phyloP scores from a whole-genome alignment of 1,140 invertebrate genomes.

The Ladona fulva region DNA sequence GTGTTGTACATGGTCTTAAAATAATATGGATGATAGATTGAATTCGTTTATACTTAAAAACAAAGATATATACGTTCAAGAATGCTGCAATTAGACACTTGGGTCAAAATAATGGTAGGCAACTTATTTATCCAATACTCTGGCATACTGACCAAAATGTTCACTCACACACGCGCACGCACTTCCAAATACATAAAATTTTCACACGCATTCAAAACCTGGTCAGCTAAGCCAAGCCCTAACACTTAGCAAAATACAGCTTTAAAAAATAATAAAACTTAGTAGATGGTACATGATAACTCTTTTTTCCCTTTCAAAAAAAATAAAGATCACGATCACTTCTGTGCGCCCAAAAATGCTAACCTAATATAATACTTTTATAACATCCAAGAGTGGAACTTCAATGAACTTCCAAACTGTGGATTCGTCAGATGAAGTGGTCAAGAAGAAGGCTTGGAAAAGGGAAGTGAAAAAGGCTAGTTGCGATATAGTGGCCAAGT shows the following conservation, averaged over 20 bases:
- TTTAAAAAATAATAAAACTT: conserved; percentile 6
- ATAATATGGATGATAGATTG: conserved; percentile 4
- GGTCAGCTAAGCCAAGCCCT: not conserved
- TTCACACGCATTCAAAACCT: not conserved
- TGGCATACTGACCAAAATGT: not conserved
- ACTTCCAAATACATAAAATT: not conserved
- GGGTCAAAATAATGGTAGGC: conserved; percentile 8
- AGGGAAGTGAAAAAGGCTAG: not conserved
- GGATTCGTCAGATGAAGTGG: not conserved
- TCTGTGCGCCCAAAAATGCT: conserved; percentile 7
- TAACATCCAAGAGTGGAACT: not conserved
- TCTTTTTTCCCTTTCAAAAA: conserved; percentile 1
- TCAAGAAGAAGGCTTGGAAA: not conserved
- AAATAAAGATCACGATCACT: conserved; percentile 4
- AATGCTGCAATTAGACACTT: not conserved
- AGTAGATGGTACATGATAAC: not conserved
- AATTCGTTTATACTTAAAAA: conserved; percentile 7
- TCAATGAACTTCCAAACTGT: not conserved
- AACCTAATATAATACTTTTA: conserved; percentile 11
- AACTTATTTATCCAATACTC: conserved; percentile 7
- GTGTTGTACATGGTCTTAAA: conserved; percentile 9
- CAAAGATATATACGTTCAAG: not conserved
- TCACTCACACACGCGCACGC: not conserved
- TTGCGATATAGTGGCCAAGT: not conserved
- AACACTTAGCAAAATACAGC: conserved; percentile 3